Conservation (phyloP, 1,140 invertebrate genomes). For the Rhagoletis zephyria region DNA sequence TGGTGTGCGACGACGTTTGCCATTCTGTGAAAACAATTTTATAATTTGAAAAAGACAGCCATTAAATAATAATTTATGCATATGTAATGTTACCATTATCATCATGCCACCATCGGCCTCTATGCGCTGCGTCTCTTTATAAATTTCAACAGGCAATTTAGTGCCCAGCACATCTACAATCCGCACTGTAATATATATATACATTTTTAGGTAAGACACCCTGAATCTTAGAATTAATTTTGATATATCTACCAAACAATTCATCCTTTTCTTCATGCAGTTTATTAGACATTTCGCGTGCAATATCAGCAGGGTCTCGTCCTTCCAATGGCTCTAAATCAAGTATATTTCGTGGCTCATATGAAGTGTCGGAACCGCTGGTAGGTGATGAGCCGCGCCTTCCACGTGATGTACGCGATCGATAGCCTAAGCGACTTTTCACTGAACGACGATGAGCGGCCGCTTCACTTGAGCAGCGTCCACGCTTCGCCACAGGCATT, state of each 20-base stretch:
- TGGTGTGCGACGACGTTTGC: slow-evolving; percentile 84
- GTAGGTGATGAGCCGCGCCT: slow-evolving; percentile 65
- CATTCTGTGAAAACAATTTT: slow-evolving; percentile 77
- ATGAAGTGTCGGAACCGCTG: slow-evolving; percentile 66
- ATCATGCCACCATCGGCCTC: slow-evolving; percentile 88
- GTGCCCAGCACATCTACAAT: slow-evolving; percentile 83
- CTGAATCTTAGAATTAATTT: not conserved
- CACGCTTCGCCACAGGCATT: slow-evolving; percentile 63
- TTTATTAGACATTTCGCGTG: slow-evolving; percentile 81
- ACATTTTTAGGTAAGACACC: not conserved
- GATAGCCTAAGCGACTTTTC: slow-evolving; percentile 59
- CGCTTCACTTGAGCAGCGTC: slow-evolving; percentile 30
- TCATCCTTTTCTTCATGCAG: slow-evolving; percentile 81
- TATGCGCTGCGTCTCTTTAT: slow-evolving; percentile 84
- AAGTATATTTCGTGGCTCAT: slow-evolving; percentile 70
- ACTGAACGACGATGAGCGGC: slow-evolving; percentile 59
- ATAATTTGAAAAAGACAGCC: not conserved
- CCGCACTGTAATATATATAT: slow-evolving; percentile 75
- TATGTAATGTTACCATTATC: slow-evolving; percentile 78
- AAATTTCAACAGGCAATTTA: slow-evolving; percentile 83
- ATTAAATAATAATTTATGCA: too few relatives aligned
- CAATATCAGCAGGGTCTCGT: slow-evolving; percentile 77
- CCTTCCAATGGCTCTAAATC: slow-evolving; percentile 72
- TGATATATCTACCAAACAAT: slow-evolving; percentile 78
- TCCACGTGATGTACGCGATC: slow-evolving; percentile 52